Evolutionary conservation across 2,888 invertebrate species (phyloP), one percentile per base, ranked within the genome.

Genomic region (Quadroppia sp.): DNA sequence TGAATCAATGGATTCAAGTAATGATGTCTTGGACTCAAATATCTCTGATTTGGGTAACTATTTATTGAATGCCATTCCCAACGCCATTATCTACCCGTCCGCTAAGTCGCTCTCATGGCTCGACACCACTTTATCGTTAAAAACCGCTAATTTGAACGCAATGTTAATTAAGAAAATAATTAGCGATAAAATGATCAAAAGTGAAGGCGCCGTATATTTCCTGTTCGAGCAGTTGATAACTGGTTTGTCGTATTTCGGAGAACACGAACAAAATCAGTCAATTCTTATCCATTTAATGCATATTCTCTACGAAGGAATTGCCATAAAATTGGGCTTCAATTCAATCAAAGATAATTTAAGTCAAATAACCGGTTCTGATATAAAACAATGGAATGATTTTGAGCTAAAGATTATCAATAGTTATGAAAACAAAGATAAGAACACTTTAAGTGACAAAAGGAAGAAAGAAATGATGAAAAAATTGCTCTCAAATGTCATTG

Each of bases 251-350:
- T 73, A 42, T 25, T 75, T 74, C 45, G 75, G 75, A 17, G 73
- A 75, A 59, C 73, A 75, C 48, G 75, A 75, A 28, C 73, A 73
- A 48, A 75, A 75, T 71, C 64, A 61, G n/a, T 61, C 74, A 7
- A 56, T 50, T 48, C 42, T 74, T n/a, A 56, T 74, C 11, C 40
- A 71, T 20, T 32, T 74, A 40, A 20, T 72, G 25, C 48, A 72
- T 11, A 61, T 28, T 45, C 64, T 74, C 17, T 74, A 74, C 25
- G 74, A 74, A 45, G 64, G 64, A 4, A 25, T 73, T 30, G 53
- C 40, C 20, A 59, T 72, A 2, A 53, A 61, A 56, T n/a, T 64
- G 20, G 48, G 48, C 13, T 64, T 73, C 15, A 25, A 30, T 17
- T 61, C 61, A 45, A 42, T 73, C 23, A 73, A 64, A 48, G 17